Percentiles rank a stretch among this genome's conserved stretches.
phyloP scores from a whole-genome alignment of 2,888 invertebrate species.

The Callosobruchus maculatus region DNA sequence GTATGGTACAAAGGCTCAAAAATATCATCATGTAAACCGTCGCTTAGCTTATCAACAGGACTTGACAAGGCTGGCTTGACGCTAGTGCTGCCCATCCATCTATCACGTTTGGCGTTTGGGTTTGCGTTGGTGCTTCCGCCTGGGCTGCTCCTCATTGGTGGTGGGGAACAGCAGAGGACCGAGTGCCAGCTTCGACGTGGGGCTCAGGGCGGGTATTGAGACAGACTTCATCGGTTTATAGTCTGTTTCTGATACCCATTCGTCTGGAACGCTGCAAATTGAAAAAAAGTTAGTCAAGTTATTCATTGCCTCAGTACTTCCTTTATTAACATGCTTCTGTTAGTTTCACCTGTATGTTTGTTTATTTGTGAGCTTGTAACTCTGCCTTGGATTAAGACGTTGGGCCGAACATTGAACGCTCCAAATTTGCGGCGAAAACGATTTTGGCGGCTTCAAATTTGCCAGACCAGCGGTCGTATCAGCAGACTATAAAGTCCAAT shows the following conservation, averaged over 20 bases:
- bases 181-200: conserved; percentile 52
- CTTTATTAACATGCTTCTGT: too few relatives aligned
- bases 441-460: too few relatives aligned
- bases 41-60: neutral
- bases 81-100: conserved; percentile 25
- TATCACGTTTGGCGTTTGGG: conserved; percentile 40
- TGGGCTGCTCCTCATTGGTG: conserved; percentile 26
- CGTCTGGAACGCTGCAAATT: conserved; percentile 73
- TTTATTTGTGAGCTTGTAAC: too few relatives aligned
- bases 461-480: too few relatives aligned
- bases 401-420: too few relatives aligned
- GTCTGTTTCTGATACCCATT: conserved; percentile 78
- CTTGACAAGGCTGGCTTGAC: neutral
- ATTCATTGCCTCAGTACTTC: too few relatives aligned
- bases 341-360: too few relatives aligned
- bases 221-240: conserved; percentile 62
- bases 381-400: too few relatives aligned
- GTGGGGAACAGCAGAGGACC: conserved; percentile 53
- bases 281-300: conserved; percentile 2
- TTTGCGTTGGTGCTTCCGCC: conserved; percentile 48
- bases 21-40: conserved; percentile 26
- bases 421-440: too few relatives aligned
- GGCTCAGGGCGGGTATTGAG: conserved; percentile 54
- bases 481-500: too few relatives aligned
- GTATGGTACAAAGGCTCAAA: conserved; percentile 32